A percentile compares a stretch with the other conserved stretches of the same genome.
Evolutionary conservation across 1,140 invertebrate species (phyloP).

Genomic region (Sarcophaga bullata): DNA sequence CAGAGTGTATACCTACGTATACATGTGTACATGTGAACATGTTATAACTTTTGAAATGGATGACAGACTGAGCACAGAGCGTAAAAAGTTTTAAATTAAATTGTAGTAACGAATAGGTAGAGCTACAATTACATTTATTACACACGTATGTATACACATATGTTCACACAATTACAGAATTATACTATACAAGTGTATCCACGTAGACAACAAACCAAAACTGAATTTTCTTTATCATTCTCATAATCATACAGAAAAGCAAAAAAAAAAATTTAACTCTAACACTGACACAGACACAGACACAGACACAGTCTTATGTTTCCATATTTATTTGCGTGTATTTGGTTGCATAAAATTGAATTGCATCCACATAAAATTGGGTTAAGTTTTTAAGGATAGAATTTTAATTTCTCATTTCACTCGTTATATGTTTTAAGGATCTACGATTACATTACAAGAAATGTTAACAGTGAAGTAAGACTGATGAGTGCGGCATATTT

Average conservation of each 20-base stretch:
- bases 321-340: background rate
- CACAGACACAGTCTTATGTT: too few species aligned
- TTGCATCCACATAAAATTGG: background rate
- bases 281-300: too few species aligned
- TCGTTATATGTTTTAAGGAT: background rate
- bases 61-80: background rate
- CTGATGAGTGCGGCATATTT: background rate
- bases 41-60: conserved; percentile 20
- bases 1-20: background rate
- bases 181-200: background rate
- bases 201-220: background rate
- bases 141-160: background rate
- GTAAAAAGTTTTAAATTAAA: conserved; percentile 23
- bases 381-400: conserved; percentile 22
- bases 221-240: background rate
- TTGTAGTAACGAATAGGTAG: conserved; percentile 21
- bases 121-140: conserved; percentile 5
- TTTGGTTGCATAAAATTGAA: background rate
- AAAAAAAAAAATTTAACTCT: too few species aligned
- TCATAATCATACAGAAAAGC: background rate
- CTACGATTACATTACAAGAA: background rate
- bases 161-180: background rate
- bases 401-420: background rate
- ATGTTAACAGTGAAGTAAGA: background rate
- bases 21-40: background rate